Evolutionary conservation across 2,797 vertebrate genomes (phyloP).

Genomic region (Loris lydekkerianus): DNA sequence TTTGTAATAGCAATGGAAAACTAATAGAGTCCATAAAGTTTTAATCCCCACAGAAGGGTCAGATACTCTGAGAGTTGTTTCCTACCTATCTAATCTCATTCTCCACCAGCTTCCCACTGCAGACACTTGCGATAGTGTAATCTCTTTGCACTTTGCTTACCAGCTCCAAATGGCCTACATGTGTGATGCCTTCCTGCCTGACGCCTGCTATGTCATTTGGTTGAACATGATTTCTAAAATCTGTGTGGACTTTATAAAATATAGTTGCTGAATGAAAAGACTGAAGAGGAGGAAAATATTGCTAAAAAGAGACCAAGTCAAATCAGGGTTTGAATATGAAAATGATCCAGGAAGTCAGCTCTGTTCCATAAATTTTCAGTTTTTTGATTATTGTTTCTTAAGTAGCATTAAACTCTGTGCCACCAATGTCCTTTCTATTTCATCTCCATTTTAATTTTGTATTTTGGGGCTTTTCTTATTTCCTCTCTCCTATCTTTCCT

Average conservation of each 20-base stretch:
- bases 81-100: not conserved
- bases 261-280: not conserved
- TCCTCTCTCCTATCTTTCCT: not conserved
- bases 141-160: not conserved
- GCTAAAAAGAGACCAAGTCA: not conserved
- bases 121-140: not conserved
- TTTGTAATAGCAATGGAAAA: constrained; percentile 4
- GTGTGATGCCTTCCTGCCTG: not conserved
- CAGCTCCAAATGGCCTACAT: not conserved
- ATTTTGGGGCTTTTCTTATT: not conserved
- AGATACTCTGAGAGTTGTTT: not conserved
- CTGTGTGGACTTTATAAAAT: not conserved
- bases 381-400: not conserved
- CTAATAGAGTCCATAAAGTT: not conserved
- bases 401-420: not conserved
- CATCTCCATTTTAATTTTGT: not conserved
- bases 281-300: not conserved
- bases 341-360: not conserved
- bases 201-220: not conserved
- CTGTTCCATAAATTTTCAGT: not conserved
- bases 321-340: not conserved
- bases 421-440: not conserved
- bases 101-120: not conserved
- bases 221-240: not conserved
- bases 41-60: not conserved